phyloP scores from a whole-genome alignment of 2,797 vertebrate species.

The Pogoniulus pusillus region DNA sequence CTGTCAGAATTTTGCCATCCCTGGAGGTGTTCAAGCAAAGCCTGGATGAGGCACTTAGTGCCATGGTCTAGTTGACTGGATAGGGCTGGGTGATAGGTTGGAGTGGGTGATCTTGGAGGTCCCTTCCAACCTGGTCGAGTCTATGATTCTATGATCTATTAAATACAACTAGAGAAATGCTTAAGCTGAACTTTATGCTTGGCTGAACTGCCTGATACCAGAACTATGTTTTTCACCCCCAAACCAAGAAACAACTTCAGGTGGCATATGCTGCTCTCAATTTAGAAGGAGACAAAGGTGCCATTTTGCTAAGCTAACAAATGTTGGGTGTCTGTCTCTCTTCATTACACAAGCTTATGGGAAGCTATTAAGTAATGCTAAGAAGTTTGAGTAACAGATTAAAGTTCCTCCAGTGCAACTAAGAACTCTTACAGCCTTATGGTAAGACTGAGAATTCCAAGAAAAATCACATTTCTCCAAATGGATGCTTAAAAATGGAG shows the following conservation, averaged over 20 bases:
- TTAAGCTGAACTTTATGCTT: not conserved
- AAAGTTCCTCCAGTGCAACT: not conserved
- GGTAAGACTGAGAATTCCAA: not conserved
- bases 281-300: not conserved
- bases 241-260: not conserved
- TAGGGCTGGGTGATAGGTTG: too few species aligned
- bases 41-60: too few species aligned
- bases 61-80: too few species aligned
- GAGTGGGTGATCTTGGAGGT: too few species aligned
- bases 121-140: too few species aligned
- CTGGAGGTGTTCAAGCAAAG: too few species aligned
- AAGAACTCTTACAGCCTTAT: not conserved
- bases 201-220: not conserved
- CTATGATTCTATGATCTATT: too few species aligned
- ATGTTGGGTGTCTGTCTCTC: not conserved
- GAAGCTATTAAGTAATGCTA: not conserved
- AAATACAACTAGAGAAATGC: not conserved
- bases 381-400: not conserved
- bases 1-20: not conserved
- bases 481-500: not conserved
- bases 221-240: not conserved
- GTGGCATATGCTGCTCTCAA: not conserved
- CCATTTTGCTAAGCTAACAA: not conserved
- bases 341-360: not conserved
- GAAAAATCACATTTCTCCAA: not conserved